phyloP scores from a whole-genome alignment of 2,797 vertebrate genomes.

The Myiotriccus ornatus region DNA sequence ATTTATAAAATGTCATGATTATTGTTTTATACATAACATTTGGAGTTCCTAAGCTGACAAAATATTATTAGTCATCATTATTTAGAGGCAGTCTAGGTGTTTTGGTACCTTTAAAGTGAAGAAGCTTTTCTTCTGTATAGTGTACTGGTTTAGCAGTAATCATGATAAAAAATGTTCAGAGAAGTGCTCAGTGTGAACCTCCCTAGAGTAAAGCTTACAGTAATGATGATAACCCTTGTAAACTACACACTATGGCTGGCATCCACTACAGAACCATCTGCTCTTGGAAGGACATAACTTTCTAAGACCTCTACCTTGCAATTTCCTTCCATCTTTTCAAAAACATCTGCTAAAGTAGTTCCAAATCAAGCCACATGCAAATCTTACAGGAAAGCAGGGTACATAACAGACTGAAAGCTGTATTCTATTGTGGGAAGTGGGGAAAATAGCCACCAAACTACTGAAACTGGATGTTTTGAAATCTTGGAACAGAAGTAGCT shows the following conservation, averaged over 20 bases:
- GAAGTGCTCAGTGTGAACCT: neutral
- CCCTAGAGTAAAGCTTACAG: neutral
- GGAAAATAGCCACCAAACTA: neutral
- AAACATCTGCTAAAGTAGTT: neutral
- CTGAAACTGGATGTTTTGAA: neutral
- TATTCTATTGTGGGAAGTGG: neutral
- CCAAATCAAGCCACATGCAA: neutral
- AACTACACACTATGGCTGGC: rapidly evolving
- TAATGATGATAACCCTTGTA: neutral
- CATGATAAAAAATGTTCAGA: neutral
- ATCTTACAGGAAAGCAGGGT: rapidly evolving
- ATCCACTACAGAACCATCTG: neutral
- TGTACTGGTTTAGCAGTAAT: neutral
- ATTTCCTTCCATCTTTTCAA: neutral
- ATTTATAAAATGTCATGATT: neutral
- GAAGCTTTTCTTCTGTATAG: neutral
- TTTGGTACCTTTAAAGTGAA: neutral
- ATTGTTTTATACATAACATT: neutral
- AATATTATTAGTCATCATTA: neutral
- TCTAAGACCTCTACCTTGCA: neutral
- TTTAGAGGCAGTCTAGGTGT: neutral
- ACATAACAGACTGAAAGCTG: neutral
- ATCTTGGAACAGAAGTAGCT: neutral
- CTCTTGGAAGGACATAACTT: neutral
- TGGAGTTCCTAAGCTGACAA: neutral